These are phyloP conservation scores for Hirudinaria manillensis DNA, from an alignment of 2,888 invertebrate genomes.

Conservation along the genomic window DNA sequence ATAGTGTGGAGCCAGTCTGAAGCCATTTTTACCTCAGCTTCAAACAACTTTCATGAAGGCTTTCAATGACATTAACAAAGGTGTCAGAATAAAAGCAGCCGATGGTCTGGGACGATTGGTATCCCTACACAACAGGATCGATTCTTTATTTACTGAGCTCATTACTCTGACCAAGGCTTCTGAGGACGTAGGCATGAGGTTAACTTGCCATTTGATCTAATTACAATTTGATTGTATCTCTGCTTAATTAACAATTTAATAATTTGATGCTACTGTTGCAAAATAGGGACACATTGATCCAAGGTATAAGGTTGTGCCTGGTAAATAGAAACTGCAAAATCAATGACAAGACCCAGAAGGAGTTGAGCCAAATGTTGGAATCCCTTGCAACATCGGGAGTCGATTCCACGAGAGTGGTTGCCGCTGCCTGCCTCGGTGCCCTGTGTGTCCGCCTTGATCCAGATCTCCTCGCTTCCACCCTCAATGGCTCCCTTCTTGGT, in stretches of 20 bases:
- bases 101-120: conserved; percentile 77
- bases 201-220: conserved; percentile 28
- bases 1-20: conserved; percentile 84
- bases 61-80: conserved; percentile 77
- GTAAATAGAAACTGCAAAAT: conserved; percentile 81
- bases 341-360: conserved; percentile 71
- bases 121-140: conserved; percentile 83
- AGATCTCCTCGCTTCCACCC: conserved; percentile 67
- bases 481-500: conserved; percentile 71
- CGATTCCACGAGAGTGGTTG: conserved; percentile 73
- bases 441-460: conserved; percentile 67
- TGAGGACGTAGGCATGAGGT: conserved; percentile 75
- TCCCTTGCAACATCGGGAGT: conserved; percentile 60
- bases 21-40: conserved; percentile 94
- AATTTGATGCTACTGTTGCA: neutral
- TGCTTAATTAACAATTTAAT: neutral
- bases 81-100: conserved; percentile 80
- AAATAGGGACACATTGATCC: conserved; percentile 79
- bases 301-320: conserved; percentile 78
- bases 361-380: conserved; percentile 59
- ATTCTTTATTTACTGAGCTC: conserved; percentile 88
- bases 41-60: conserved; percentile 97
- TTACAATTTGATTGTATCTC: neutral
- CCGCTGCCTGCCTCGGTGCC: conserved; percentile 84
- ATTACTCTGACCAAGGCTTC: conserved; percentile 73